These are phyloP conservation scores for Pharmacophagus antenor DNA, from an alignment of 2,888 invertebrate genomes.

Conservation along the genomic window DNA sequence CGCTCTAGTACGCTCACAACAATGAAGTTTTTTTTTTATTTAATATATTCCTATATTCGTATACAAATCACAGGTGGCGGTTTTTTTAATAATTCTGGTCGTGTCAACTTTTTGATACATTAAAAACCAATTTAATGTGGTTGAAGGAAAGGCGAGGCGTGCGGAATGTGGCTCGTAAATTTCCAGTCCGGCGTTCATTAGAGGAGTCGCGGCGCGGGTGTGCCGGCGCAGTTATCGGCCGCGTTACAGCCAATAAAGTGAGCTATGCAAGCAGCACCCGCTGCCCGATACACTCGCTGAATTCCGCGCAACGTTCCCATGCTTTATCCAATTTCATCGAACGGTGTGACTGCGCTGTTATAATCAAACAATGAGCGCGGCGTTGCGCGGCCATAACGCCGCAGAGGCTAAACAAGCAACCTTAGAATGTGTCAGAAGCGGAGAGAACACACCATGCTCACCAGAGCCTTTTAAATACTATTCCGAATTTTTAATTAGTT, in stretches of 20 bases:
- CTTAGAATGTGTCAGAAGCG: constrained; percentile 56
- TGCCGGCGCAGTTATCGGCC: constrained; percentile 51
- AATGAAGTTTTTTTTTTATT: constrained; percentile 11
- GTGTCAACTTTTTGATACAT: constrained; percentile 4
- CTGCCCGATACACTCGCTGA: constrained; percentile 58
- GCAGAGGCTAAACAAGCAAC: constrained; percentile 55
- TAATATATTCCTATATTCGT: background rate
- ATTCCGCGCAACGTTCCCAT: constrained; percentile 75
- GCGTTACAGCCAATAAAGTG: constrained; percentile 76
- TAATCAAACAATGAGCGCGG: constrained; percentile 69
- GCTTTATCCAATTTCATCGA: constrained; percentile 78
- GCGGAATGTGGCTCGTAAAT: constrained; percentile 59
- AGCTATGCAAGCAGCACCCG: constrained; percentile 74
- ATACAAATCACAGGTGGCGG: constrained; percentile 6
- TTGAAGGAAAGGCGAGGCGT: constrained; percentile 38
- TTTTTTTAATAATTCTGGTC: background rate
- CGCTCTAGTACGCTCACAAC: constrained; percentile 19
- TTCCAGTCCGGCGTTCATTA: constrained; percentile 58
- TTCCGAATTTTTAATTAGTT: background rate
- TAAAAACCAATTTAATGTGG: constrained; percentile 6
- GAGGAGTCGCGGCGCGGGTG: constrained; percentile 45
- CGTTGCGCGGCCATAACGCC: constrained; percentile 63
- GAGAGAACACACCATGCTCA: constrained; percentile 36
- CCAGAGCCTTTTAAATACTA: background rate
- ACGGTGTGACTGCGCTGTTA: constrained; percentile 64